phyloP scores from a whole-genome alignment of 2,888 invertebrate species.

The Melitaea athalia region DNA sequence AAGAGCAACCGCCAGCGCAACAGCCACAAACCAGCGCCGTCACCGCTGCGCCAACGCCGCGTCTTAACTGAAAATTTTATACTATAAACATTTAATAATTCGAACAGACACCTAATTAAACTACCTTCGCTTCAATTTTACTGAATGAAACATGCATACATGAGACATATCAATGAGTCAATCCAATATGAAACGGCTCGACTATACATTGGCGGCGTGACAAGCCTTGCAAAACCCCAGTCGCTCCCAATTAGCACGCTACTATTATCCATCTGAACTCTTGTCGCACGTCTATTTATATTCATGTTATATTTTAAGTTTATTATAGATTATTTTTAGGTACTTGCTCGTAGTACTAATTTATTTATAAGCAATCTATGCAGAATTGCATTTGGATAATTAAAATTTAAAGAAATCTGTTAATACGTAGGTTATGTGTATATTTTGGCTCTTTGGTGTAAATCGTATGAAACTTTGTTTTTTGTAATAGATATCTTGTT shows the following conservation, averaged over 20 bases:
- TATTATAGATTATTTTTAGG: not conserved
- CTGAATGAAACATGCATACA: conserved; percentile 1
- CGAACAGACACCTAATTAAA: not conserved
- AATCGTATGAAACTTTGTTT: too few relatives aligned
- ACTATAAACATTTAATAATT: not conserved
- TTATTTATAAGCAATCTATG: too few relatives aligned
- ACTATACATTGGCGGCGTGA: not conserved
- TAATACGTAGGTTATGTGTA: too few relatives aligned
- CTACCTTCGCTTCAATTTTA: not conserved
- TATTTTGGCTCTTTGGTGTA: too few relatives aligned
- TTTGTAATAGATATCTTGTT: too few relatives aligned
- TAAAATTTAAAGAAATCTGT: too few relatives aligned
- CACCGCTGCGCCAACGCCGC: too few relatives aligned
- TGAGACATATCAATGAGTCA: conserved; percentile 5
- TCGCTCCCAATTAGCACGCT: conserved; percentile 6
- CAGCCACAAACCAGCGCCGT: too few relatives aligned
- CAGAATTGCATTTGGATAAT: too few relatives aligned
- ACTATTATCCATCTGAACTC: not conserved
- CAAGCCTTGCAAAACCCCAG: not conserved
- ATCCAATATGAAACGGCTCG: not conserved
- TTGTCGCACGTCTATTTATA: not conserved
- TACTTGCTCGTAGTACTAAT: too few relatives aligned
- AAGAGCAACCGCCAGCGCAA: too few relatives aligned
- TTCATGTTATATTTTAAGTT: not conserved
- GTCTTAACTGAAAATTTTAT: too few relatives aligned